Percentiles rank a stretch among this genome's conserved stretches.
These are phyloP conservation scores for Mongoloraphidia duomilia DNA, from an alignment of 2,888 invertebrate genomes.

Conservation along the genomic window DNA sequence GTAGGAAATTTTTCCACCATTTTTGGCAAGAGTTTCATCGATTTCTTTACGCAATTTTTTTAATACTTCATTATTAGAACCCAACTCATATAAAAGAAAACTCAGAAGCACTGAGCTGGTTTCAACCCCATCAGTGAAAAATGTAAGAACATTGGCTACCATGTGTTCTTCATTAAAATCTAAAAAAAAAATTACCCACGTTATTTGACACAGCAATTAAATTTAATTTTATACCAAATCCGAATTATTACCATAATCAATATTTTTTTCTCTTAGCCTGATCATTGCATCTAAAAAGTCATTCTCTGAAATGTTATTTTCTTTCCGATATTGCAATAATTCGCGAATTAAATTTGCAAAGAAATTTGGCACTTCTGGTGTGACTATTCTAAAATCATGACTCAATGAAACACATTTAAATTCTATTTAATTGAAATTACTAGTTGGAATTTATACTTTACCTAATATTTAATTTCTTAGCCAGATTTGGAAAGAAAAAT, in stretches of 20 bases:
- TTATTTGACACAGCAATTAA: no score
- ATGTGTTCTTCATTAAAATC: constrained; percentile 15
- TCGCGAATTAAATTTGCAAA: background rate
- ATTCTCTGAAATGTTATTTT: constrained; percentile 4
- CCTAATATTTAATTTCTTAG: no score
- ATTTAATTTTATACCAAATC: no score
- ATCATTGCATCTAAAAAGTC: background rate
- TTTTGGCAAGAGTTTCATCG: constrained; percentile 14
- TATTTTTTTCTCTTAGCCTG: background rate
- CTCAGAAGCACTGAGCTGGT: constrained; percentile 26
- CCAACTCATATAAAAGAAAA: constrained; percentile 24
- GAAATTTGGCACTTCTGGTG: background rate
- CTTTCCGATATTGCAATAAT: background rate
- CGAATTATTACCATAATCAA: background rate
- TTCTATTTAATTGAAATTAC: background rate
- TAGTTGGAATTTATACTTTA: background rate
- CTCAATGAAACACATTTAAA: background rate
- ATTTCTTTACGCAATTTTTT: constrained; percentile 26
- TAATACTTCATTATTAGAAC: constrained; percentile 24
- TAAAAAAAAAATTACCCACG: background rate
- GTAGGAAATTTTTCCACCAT: constrained; percentile 22
- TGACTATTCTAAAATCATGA: background rate
- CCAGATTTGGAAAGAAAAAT: no score
- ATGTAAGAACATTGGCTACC: constrained; percentile 23
- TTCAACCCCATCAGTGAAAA: constrained; percentile 29